Conservation (phyloP, 35 echinoderm and acorn worm species). For the Hemicentrotus pulcherrimus region DNA sequence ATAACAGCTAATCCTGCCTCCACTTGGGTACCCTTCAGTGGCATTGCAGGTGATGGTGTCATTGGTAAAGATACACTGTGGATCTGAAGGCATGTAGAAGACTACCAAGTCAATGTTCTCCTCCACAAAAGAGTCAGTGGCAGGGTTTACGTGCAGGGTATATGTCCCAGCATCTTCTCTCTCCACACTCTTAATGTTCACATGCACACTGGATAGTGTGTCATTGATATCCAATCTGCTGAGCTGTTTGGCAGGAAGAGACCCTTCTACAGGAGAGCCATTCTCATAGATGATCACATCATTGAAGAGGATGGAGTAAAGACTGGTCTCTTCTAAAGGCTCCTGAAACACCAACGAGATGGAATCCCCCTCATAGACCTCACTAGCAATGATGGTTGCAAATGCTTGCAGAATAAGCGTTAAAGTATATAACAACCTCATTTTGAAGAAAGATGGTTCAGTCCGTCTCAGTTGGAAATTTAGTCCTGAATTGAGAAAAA, state of each 20-base stretch:
- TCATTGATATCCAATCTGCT: not conserved
- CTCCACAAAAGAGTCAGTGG: not conserved
- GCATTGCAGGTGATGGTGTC: not conserved
- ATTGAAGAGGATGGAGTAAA: constrained; percentile 2
- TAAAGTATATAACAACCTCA: not conserved
- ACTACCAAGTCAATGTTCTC: not conserved
- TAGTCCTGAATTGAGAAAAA: not conserved
- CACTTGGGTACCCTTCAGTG: not conserved
- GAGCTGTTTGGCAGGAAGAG: not conserved
- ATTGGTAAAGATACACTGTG: not conserved
- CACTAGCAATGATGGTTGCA: not conserved
- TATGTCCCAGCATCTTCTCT: not conserved
- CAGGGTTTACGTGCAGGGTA: not conserved
- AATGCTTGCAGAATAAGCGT: not conserved
- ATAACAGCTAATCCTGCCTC: not conserved
- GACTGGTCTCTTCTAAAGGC: not conserved
- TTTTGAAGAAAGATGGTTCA: not conserved
- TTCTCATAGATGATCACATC: not conserved
- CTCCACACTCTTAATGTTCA: not conserved
- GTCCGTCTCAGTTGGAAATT: not conserved
- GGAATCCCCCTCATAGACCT: not conserved
- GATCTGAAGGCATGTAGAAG: not conserved
- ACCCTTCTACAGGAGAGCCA: not conserved
- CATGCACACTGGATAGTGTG: not conserved
- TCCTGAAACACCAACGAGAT: not conserved